Evolutionary conservation across 2,888 invertebrate species (phyloP).

Genomic region (Trachelus troglodyta): DNA sequence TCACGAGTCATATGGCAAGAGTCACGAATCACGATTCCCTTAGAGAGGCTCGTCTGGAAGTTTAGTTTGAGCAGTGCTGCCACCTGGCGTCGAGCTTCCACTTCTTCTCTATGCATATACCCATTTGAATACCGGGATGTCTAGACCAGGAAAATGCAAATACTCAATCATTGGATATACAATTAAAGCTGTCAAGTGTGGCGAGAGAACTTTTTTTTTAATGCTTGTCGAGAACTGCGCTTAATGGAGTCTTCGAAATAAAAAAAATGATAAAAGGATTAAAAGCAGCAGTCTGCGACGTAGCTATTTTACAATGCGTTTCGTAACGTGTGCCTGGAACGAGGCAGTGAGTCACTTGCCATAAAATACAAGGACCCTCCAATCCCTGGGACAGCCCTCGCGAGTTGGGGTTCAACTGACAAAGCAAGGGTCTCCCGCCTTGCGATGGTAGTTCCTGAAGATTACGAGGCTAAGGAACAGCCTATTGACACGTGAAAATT

Average conservation of each 20-base stretch:
- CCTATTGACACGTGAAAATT: neutral
- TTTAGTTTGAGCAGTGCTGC: neutral
- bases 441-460: neutral
- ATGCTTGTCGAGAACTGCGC: neutral
- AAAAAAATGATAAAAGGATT: neutral
- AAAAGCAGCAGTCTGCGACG: neutral
- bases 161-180: neutral
- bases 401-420: slow-evolving; percentile 5
- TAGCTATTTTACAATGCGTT: neutral
- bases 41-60: neutral
- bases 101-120: neutral
- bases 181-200: neutral
- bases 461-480: neutral
- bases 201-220: neutral
- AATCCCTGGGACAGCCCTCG: slow-evolving; percentile 9
- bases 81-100: neutral
- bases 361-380: slow-evolving; percentile 41
- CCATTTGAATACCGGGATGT: neutral
- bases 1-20: neutral
- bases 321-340: slow-evolving; percentile 5
- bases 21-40: neutral
- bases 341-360: slow-evolving; percentile 47
- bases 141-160: neutral
- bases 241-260: neutral
- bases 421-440: neutral